Evolutionary conservation across 2,888 invertebrate genomes (phyloP).

Genomic region (Lycophotia porphyrea): DNA sequence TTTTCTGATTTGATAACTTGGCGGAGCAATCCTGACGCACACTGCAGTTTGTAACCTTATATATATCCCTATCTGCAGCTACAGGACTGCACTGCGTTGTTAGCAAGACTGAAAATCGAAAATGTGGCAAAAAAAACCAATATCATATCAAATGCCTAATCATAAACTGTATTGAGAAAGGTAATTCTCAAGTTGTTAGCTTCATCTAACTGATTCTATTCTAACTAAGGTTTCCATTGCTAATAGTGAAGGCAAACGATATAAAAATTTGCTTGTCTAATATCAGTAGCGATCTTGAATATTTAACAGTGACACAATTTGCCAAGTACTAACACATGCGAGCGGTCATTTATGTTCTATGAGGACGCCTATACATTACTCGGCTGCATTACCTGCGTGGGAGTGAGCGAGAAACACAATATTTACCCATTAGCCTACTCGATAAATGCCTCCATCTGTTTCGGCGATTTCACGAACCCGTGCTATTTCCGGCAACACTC

Average conservation of each 20-base stretch:
- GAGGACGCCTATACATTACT: constrained; percentile 28
- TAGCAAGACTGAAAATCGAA: neutral
- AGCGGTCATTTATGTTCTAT: constrained; percentile 32
- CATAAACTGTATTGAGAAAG: neutral
- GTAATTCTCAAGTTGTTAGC: neutral
- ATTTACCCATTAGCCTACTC: constrained; percentile 60
- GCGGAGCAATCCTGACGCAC: no score
- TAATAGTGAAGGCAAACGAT: constrained; percentile 11
- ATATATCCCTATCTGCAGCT: neutral
- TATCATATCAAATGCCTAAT: neutral
- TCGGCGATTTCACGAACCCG: constrained; percentile 59
- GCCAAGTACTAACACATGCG: constrained; percentile 41
- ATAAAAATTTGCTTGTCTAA: constrained; percentile 49
- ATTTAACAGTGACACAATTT: constrained; percentile 53
- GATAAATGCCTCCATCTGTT: constrained; percentile 66
- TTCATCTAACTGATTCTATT: neutral
- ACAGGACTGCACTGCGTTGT: neutral
- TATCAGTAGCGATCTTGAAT: constrained; percentile 51
- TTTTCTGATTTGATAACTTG: no score
- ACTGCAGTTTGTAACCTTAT: neutral
- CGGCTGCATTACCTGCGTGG: constrained; percentile 32
- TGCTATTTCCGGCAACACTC: constrained; percentile 73
- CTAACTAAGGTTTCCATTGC: neutral
- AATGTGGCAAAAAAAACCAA: neutral
- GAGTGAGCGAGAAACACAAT: constrained; percentile 57